Evolutionary conservation across 2,888 invertebrate species (phyloP).

Genomic region (Tetrapedia diversipes): DNA sequence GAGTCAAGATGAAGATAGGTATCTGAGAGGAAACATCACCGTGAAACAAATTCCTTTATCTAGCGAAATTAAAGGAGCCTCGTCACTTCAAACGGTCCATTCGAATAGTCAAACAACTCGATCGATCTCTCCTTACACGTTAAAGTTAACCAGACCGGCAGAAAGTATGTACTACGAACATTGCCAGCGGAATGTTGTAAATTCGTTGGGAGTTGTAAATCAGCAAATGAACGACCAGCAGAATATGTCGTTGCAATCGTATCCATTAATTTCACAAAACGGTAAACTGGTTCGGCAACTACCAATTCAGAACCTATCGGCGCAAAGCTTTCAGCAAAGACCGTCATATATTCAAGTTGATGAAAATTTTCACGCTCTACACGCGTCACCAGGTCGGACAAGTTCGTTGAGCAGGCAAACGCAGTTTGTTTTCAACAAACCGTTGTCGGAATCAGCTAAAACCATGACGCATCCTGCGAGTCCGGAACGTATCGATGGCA

Average conservation of each 20-base stretch:
- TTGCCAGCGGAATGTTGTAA: not conserved
- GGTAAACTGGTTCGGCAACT: not conserved
- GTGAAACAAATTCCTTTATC: constrained; percentile 11
- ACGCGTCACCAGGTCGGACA: not conserved
- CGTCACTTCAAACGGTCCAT: constrained; percentile 9
- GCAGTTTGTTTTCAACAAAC: constrained; percentile 3
- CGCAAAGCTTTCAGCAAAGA: constrained; percentile 6
- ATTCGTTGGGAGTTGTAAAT: constrained; percentile 17
- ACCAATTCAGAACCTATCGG: not conserved
- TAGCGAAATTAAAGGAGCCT: constrained; percentile 20
- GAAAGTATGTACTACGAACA: not conserved
- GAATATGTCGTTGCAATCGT: not conserved
- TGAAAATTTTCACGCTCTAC: not conserved
- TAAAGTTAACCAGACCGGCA: constrained; percentile 10
- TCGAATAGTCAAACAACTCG: constrained; percentile 12
- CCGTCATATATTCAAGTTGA: constrained; percentile 21
- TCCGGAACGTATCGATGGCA: not conserved
- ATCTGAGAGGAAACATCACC: not conserved
- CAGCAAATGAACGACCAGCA: constrained; percentile 16
- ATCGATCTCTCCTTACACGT: not conserved
- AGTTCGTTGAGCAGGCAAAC: constrained; percentile 1
- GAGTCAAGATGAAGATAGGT: constrained; percentile 70
- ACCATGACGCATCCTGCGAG: constrained; percentile 7
- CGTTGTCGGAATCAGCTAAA: constrained; percentile 8
- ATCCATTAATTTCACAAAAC: constrained; percentile 3